These are phyloP conservation scores for Crocuta crocuta DNA, from an alignment of 2,113 vertebrate genomes.

Conservation along the genomic window DNA sequence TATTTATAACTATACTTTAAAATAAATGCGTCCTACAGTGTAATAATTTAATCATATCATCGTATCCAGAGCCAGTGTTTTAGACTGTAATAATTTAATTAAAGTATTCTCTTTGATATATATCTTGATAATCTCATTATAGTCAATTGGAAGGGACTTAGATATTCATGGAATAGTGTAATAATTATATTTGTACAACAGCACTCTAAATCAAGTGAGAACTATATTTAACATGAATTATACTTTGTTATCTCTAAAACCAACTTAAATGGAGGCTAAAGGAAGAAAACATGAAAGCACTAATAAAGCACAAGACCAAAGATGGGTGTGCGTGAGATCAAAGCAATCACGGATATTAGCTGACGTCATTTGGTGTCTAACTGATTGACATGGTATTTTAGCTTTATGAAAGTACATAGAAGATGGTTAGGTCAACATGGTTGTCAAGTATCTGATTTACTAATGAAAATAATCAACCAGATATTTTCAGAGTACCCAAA, in stretches of 20 bases:
- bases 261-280: slow-evolving; percentile 33
- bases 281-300: not conserved
- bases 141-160: slow-evolving; percentile 39
- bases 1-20: slow-evolving; percentile 45
- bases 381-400: not conserved
- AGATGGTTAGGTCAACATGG: not conserved
- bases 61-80: not conserved
- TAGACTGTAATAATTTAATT: slow-evolving; percentile 47
- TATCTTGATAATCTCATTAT: slow-evolving; percentile 36
- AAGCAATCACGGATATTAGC: not conserved
- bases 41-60: slow-evolving; percentile 58
- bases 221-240: slow-evolving; percentile 28
- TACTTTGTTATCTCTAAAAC: slow-evolving; percentile 24
- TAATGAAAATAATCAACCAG: slow-evolving; percentile 8
- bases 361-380: not conserved
- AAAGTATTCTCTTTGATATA: slow-evolving; percentile 52
- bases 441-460: not conserved
- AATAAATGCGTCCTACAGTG: not conserved
- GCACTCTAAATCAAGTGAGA: slow-evolving; percentile 39
- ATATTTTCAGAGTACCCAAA: slow-evolving; percentile 36
- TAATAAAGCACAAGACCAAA: not conserved
- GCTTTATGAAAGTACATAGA: not conserved
- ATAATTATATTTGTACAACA: slow-evolving; percentile 44
- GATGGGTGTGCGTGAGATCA: not conserved
- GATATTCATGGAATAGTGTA: slow-evolving; percentile 24